Conservation (phyloP, 1,140 invertebrate genomes). For the Solenopsis fugax region DNA sequence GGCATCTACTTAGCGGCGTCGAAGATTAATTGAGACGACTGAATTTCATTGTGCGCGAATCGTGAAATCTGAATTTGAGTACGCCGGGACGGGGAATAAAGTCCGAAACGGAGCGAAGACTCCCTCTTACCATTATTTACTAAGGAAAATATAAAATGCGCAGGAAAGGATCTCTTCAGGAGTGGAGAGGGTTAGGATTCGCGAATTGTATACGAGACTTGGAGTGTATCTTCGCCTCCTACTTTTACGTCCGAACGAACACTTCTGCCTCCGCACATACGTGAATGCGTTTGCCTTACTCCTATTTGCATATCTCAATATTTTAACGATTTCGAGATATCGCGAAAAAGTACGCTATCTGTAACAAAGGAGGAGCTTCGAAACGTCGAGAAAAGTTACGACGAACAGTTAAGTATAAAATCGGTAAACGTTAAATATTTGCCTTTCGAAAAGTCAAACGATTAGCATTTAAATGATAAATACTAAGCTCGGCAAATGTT, state of each 20-base stretch:
- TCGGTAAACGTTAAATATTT: neutral
- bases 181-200: neutral
- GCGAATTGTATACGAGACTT: neutral
- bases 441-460: neutral
- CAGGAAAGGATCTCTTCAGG: neutral
- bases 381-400: neutral
- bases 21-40: constrained; percentile 20
- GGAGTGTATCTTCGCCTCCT: neutral
- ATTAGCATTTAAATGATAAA: neutral
- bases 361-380: neutral
- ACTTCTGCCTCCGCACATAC: neutral
- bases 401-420: neutral
- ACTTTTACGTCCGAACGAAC: neutral
- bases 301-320: constrained; percentile 16
- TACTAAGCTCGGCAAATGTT: neutral
- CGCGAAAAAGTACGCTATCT: neutral
- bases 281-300: neutral
- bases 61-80: constrained; percentile 14
- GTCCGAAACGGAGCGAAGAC: neutral
- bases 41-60: neutral
- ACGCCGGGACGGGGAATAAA: neutral
- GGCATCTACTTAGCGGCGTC: neutral
- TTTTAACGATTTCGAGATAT: constrained; percentile 25
- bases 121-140: constrained; percentile 6
- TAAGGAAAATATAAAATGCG: constrained; percentile 2